phyloP scores from a whole-genome alignment of 2,888 invertebrate species.

The Therioaphis trifolii region DNA sequence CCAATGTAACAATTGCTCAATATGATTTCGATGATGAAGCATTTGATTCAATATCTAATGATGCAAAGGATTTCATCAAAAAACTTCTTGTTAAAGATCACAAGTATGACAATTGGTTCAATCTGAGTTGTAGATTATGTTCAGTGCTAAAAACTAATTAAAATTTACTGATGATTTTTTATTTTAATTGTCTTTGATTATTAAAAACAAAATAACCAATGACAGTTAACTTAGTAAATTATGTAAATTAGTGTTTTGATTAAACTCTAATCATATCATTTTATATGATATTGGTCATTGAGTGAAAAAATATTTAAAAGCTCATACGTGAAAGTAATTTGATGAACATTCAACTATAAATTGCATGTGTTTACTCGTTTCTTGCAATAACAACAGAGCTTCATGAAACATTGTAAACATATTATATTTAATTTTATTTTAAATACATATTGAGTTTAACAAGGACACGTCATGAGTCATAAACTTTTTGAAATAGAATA shows the following conservation, averaged over 20 bases:
- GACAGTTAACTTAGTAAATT: neutral
- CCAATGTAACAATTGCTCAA: conserved; percentile 96
- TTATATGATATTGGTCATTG: too few relatives aligned
- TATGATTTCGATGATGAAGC: conserved; percentile 98
- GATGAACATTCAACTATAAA: neutral
- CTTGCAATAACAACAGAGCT: conserved; percentile 26
- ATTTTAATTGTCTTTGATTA: neutral
- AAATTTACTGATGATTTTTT: conserved; percentile 34
- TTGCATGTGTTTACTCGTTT: conserved; percentile 5
- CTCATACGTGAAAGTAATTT: neutral
- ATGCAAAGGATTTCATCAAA: conserved; percentile 95
- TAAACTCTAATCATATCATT: neutral
- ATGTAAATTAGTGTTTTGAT: neutral
- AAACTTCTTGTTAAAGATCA: conserved; percentile 91
- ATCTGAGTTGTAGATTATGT: neutral
- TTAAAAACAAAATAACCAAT: neutral
- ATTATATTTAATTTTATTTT: conserved; percentile 1
- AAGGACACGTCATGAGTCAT: neutral
- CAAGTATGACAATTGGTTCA: conserved; percentile 75
- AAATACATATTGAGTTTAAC: conserved; percentile 2
- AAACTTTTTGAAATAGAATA: conserved; percentile 22
- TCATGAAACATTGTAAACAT: neutral
- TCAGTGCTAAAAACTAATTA: conserved; percentile 39
- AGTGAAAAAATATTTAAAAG: too few relatives aligned
- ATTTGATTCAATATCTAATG: conserved; percentile 92